Evolutionary conservation across 2,888 invertebrate species (phyloP), one percentile per base, ranked within the genome.

Genomic region (Leptopterna dolabrata): DNA sequence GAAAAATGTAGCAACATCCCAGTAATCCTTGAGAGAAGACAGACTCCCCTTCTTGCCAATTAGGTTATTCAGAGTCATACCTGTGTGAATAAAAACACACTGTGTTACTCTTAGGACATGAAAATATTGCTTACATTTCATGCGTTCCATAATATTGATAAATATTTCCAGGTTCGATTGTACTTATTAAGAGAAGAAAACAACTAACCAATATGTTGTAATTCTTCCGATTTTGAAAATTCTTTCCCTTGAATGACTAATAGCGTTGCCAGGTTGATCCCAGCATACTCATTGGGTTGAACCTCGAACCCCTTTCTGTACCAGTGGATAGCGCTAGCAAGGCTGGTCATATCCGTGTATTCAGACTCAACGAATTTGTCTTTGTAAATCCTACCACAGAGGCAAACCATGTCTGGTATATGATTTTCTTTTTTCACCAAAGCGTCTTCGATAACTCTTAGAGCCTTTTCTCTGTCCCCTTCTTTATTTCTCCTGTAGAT

Each of bases 1-100:
- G 92, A 99, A 99, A 93, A 98, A 99, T 0, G 98, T 99, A 0
- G 99, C 99, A 16, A 99, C 99, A 92, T 99, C 99, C 99, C 99
- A 99, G 91, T 99, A 99, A 91, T 99, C 99, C 90, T 96, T 96
- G 27, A 99, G 93, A 0, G 97, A 97, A 0, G 96, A 95, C 41
- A 99, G 92, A 91, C 97, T 98, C 71, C 99, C 99, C 92, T 99
- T 99, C 91, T 98, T 97, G 0, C 99, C 99, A 91, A 99, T 99
- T 88, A 99, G 93, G 92, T 98, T 98, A 92, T 99, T 99, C 89
- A 99, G 92, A 11, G 98, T 97, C 94, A 98, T 96, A 80, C 96
- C 96, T 95, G 92, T 76, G 88, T 24, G 24, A 63, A 63, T 63
- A 24, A 89, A 89, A 89, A 88, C 47, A 47, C 2, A 47, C 3